Evolutionary conservation across 2,113 vertebrate genomes (phyloP).

Genomic region (Aepyceros melampus): DNA sequence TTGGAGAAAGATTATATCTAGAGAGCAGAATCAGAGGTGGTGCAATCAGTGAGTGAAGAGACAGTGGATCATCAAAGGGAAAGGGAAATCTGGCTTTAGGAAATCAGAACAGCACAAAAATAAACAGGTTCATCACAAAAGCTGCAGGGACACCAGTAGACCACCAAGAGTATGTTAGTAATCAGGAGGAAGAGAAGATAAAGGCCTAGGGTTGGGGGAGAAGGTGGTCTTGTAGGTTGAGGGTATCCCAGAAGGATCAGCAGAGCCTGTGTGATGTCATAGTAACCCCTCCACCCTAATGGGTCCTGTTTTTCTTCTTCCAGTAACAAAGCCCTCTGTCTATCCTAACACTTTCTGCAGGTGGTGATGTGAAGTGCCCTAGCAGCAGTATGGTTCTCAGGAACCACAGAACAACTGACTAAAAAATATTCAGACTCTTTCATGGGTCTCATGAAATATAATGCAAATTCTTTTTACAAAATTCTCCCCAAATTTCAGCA

Average conservation of each 20-base stretch:
- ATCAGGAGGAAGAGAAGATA: neutral
- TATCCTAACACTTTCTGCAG: neutral
- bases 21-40: neutral
- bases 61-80: neutral
- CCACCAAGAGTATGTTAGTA: neutral
- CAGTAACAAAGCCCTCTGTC: neutral
- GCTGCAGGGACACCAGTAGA: neutral
- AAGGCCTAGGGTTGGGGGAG: neutral
- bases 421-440: neutral
- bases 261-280: neutral
- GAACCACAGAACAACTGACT: neutral
- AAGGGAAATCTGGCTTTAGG: neutral
- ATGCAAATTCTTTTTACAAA: neutral
- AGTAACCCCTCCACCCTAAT: rapidly evolving
- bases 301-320: neutral
- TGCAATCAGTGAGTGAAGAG: neutral
- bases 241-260: neutral
- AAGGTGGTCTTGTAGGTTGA: neutral
- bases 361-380: neutral
- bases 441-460: neutral
- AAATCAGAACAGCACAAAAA: neutral
- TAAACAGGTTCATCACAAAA: neutral
- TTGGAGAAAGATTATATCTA: neutral
- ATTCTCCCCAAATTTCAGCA: neutral
- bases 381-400: neutral